These are phyloP conservation scores for Sclerurus mexicanus DNA, from an alignment of 2,113 vertebrate species.

Conservation along the genomic window DNA sequence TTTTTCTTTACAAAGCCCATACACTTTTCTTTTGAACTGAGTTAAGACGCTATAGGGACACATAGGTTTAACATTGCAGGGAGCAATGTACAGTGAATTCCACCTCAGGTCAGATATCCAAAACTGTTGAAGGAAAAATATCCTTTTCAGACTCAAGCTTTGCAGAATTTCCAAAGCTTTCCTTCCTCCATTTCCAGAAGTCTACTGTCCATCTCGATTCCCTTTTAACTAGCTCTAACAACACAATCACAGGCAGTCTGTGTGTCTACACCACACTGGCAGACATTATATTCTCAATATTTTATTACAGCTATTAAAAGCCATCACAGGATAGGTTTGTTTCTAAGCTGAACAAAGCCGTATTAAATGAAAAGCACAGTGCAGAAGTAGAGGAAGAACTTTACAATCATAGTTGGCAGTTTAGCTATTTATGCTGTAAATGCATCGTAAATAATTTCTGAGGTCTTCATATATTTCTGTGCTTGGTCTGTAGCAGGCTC, in stretches of 20 bases:
- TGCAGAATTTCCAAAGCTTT: neutral
- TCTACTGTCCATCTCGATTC: neutral
- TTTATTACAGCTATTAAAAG: constrained; percentile 54
- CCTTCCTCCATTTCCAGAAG: neutral
- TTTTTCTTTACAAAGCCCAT: neutral
- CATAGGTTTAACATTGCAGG: neutral
- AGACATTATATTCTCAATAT: constrained; percentile 54
- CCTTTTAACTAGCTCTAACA: neutral
- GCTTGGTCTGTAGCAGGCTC: constrained; percentile 35
- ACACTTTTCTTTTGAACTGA: neutral
- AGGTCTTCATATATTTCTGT: constrained; percentile 39
- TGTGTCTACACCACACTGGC: constrained; percentile 16
- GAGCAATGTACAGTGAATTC: neutral
- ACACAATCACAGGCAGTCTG: neutral
- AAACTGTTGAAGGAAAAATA: neutral
- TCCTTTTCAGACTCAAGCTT: neutral
- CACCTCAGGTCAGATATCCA: neutral
- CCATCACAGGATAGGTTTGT: constrained; percentile 42
- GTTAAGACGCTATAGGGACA: neutral
- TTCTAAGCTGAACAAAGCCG: constrained; percentile 54
- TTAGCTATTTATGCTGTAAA: constrained; percentile 65
- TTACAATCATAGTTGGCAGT: constrained; percentile 17
- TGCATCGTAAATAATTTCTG: constrained; percentile 68
- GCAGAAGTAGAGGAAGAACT: constrained; percentile 28
- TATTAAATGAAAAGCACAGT: constrained; percentile 54